Evolutionary conservation across 2,888 invertebrate species (phyloP).

Genomic region (Panzeria rudis): DNA sequence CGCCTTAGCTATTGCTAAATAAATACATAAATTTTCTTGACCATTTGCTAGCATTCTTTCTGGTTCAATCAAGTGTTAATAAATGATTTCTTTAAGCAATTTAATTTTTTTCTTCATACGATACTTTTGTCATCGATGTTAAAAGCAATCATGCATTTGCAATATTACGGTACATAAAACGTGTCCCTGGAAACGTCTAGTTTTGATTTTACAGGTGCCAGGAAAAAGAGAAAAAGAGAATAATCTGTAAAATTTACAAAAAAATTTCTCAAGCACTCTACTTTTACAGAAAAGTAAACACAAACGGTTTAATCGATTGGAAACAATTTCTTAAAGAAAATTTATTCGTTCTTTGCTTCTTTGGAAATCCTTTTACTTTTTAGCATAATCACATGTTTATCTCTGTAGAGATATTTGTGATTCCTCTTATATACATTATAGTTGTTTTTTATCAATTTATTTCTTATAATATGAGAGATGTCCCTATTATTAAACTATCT

Average conservation of each 20-base stretch:
- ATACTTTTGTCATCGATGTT: slow-evolving; percentile 43
- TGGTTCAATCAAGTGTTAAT: slow-evolving; percentile 60
- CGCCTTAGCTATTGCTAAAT: background rate
- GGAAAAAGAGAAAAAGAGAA: too few relatives aligned
- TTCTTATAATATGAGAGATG: background rate
- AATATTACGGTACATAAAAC: background rate
- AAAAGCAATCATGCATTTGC: slow-evolving; percentile 47
- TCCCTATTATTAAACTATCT: slow-evolving; percentile 52
- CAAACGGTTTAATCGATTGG: background rate
- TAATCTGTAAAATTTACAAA: background rate
- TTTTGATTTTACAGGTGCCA: slow-evolving; percentile 12
- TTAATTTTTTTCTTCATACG: slow-evolving; percentile 13
- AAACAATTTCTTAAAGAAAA: background rate
- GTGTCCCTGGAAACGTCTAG: background rate
- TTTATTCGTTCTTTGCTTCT: background rate
- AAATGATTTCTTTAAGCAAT: slow-evolving; percentile 29
- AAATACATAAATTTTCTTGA: slow-evolving; percentile 18
- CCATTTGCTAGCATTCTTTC: slow-evolving; percentile 12
- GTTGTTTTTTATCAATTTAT: background rate
- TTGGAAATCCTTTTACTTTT: background rate
- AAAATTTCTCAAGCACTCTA: slow-evolving; percentile 1
- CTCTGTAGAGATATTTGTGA: background rate
- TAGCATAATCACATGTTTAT: background rate
- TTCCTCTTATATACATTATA: background rate
- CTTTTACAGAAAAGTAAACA: background rate